A percentile compares a stretch with the other conserved stretches of the same genome.
Evolutionary conservation across 2,113 vertebrate genomes (phyloP).

Genomic region (Rynchops niger): DNA sequence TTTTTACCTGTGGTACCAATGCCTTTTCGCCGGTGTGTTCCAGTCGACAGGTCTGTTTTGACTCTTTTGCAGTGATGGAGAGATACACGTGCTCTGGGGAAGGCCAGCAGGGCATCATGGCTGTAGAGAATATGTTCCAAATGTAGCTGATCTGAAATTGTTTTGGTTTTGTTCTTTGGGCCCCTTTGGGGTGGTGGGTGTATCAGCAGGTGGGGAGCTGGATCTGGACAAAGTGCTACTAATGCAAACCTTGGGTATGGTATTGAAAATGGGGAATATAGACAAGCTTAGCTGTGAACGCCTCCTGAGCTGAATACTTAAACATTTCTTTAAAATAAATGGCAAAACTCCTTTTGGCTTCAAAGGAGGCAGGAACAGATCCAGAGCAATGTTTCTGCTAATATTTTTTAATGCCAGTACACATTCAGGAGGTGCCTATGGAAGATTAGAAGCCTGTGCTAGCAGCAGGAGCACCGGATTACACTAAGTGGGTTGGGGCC

Average conservation of each 20-base stretch:
- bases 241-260: not conserved
- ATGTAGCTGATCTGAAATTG: not conserved
- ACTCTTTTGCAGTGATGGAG: not conserved
- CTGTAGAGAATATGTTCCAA: not conserved
- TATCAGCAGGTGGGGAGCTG: not conserved
- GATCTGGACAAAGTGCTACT: not conserved
- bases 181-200: not conserved
- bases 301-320: not conserved
- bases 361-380: not conserved
- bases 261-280: not conserved
- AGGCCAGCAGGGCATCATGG: not conserved
- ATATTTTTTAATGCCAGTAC: not conserved
- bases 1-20: conserved; percentile 96
- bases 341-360: not conserved
- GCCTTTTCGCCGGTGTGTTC: conserved; percentile 94
- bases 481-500: not conserved
- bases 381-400: not conserved
- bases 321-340: not conserved
- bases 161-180: not conserved
- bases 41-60: conserved; percentile 86
- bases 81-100: not conserved
- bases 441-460: not conserved
- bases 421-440: not conserved
- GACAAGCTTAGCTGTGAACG: not conserved
- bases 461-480: not conserved